Conservation (phyloP, 2,888 invertebrate species). For the Patella caerulea region DNA sequence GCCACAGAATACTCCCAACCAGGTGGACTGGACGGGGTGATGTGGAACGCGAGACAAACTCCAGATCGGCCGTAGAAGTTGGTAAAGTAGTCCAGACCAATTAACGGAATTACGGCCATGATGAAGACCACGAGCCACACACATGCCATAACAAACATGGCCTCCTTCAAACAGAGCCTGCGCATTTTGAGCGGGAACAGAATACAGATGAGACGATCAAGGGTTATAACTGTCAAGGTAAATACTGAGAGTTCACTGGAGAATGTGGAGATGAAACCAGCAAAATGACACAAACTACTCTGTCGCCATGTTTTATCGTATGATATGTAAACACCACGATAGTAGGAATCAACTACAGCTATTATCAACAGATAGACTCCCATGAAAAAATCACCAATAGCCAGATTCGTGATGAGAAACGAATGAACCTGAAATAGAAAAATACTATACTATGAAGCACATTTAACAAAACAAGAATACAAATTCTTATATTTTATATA, state of each 20-base stretch:
- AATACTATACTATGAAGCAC: background rate
- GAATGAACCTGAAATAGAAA: slow-evolving; percentile 71
- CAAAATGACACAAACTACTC: slow-evolving; percentile 63
- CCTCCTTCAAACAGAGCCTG: slow-evolving; percentile 60
- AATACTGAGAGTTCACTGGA: slow-evolving; percentile 72
- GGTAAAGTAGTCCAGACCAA: slow-evolving; percentile 69
- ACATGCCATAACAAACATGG: slow-evolving; percentile 58
- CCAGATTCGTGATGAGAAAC: slow-evolving; percentile 67
- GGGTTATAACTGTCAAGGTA: slow-evolving; percentile 71
- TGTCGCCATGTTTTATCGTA: slow-evolving; percentile 64
- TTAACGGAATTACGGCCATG: slow-evolving; percentile 59
- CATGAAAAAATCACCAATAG: slow-evolving; percentile 68
- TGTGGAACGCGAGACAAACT: slow-evolving; percentile 74
- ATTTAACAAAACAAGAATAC: background rate
- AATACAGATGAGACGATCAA: slow-evolving; percentile 71
- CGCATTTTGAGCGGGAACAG: slow-evolving; percentile 68
- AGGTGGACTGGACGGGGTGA: slow-evolving; percentile 73
- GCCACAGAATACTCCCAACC: slow-evolving; percentile 76
- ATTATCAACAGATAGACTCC: slow-evolving; percentile 68
- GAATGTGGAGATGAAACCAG: slow-evolving; percentile 69
- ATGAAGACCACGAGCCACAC: slow-evolving; percentile 62
- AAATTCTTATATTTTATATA: background rate
- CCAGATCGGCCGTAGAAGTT: slow-evolving; percentile 75
- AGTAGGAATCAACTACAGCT: slow-evolving; percentile 66
- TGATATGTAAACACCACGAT: slow-evolving; percentile 72